Percentiles rank a stretch among this genome's conserved stretches.
Conservation (phyloP, 2,888 invertebrate genomes). For the Ochropacha duplaris region DNA sequence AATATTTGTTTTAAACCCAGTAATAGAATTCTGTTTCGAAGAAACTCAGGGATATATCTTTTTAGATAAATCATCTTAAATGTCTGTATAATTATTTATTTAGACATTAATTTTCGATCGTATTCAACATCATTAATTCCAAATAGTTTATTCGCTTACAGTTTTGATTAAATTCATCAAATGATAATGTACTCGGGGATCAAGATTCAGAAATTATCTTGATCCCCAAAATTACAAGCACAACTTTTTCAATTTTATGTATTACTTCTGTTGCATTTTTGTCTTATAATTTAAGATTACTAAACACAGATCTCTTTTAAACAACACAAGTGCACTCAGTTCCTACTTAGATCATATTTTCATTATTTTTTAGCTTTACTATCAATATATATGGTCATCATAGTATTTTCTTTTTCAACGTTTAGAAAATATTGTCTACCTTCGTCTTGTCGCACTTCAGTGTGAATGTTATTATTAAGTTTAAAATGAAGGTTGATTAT, state of each 20-base stretch:
- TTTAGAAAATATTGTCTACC: conserved; percentile 68
- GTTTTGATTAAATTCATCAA: conserved; percentile 20
- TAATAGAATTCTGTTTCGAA: background rate
- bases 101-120: background rate
- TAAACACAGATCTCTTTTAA: conserved; percentile 69
- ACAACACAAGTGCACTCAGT: conserved; percentile 78
- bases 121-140: background rate
- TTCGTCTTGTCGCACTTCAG: conserved; percentile 40
- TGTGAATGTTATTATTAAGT: conserved; percentile 44
- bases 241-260: background rate
- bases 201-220: background rate
- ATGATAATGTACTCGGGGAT: background rate
- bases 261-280: conserved; percentile 68
- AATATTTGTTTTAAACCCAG: background rate
- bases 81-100: background rate
- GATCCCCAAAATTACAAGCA: background rate
- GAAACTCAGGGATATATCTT: background rate
- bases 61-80: background rate
- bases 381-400: conserved; percentile 36
- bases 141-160: conserved; percentile 8
- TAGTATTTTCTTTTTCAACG: conserved; percentile 28
- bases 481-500: conserved; percentile 47
- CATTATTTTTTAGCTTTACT: conserved; percentile 68
- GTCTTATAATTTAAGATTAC: conserved; percentile 59
- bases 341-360: conserved; percentile 78